A percentile compares a stretch with the other conserved stretches of the same genome.
Evolutionary conservation across 2,113 vertebrate genomes (phyloP).

Genomic region (Rhea pennata): DNA sequence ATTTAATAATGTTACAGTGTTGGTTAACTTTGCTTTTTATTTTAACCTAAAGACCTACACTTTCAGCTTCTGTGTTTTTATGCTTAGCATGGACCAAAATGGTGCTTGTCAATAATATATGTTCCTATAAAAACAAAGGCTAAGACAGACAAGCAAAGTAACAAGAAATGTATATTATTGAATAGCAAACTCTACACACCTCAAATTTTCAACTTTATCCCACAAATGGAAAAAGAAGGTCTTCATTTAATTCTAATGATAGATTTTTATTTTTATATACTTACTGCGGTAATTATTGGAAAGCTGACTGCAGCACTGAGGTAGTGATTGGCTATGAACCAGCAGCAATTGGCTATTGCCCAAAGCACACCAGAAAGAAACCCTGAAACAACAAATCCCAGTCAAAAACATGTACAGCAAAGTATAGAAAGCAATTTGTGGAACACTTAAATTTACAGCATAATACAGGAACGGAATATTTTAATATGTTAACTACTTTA

Average conservation of each 20-base stretch:
- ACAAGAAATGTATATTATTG: not conserved
- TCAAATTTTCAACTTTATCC: not conserved
- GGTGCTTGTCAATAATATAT: not conserved
- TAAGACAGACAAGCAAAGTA: not conserved
- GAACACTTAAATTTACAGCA: not conserved
- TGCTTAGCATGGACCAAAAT: not conserved
- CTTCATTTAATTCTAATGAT: not conserved
- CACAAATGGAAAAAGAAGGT: not conserved
- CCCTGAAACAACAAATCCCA: slow-evolving; percentile 73
- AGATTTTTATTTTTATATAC: slow-evolving; percentile 51
- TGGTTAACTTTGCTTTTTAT: not conserved
- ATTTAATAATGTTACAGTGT: not conserved
- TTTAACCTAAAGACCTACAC: not conserved
- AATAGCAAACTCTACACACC: not conserved
- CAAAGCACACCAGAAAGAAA: slow-evolving; percentile 88
- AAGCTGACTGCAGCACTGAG: slow-evolving; percentile 87
- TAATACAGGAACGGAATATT: not conserved
- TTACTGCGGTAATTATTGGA: slow-evolving; percentile 89
- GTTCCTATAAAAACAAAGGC: not conserved
- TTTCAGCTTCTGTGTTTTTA: not conserved
- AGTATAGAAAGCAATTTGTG: not conserved
- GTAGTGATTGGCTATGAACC: slow-evolving; percentile 88
- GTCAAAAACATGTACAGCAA: not conserved
- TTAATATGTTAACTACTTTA: not conserved
- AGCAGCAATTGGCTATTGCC: slow-evolving; percentile 85